Evolutionary conservation across 2,113 vertebrate genomes (phyloP).

Genomic region (Pelodiscus sinensis): DNA sequence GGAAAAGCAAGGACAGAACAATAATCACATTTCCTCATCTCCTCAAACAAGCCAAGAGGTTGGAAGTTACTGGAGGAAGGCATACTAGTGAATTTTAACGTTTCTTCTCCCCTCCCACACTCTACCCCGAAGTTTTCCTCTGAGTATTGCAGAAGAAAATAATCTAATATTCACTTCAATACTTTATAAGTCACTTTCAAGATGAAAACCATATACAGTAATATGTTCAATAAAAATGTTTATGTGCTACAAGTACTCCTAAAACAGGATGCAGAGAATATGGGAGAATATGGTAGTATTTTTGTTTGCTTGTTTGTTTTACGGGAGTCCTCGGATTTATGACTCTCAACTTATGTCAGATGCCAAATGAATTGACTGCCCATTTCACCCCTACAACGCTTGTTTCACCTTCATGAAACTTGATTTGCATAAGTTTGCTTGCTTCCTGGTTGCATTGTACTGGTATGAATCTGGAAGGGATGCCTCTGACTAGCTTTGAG

Average conservation of each 20-base stretch:
- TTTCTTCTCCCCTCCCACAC: background rate
- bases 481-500: too few species aligned
- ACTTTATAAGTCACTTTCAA: background rate
- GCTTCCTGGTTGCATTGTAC: too few species aligned
- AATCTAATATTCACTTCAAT: background rate
- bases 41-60: background rate
- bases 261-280: background rate
- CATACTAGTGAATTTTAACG: background rate
- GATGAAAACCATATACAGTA: background rate
- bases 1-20: background rate
- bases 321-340: too few species aligned
- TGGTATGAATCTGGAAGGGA: too few species aligned
- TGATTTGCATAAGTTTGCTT: too few species aligned
- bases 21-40: background rate
- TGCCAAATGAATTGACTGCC: too few species aligned
- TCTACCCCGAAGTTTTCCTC: background rate
- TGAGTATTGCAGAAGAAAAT: background rate
- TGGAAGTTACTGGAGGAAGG: background rate
- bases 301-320: too few species aligned
- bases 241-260: background rate
- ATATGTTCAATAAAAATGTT: background rate
- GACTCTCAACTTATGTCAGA: too few species aligned
- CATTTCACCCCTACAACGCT: too few species aligned
- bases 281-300: background rate
- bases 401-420: too few species aligned